Evolutionary conservation across 2,113 vertebrate genomes (phyloP), one percentile per base, ranked within the genome.

Genomic region (Equus przewalskii): DNA sequence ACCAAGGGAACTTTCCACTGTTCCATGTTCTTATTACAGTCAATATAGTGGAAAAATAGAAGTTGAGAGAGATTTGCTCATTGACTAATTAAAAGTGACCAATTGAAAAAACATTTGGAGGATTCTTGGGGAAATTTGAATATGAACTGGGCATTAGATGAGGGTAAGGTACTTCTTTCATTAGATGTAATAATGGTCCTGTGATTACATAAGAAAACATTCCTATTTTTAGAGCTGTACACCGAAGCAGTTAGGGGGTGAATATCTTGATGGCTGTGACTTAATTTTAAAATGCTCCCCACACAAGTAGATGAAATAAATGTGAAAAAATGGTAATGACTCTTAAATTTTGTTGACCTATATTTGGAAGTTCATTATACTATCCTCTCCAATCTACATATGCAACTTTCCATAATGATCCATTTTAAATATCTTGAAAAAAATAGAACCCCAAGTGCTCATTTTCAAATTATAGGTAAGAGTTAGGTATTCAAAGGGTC

Each of bases 51-150:
- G 41, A 64, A 75, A 89, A 86, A 70, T 2, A 95, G 33, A 91
- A 94, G 21, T 60, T 54, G 33, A 80, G 60, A 95, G 30, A 70
- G 60, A 91, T 93, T 95, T 93, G 26, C 8, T 96, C 51, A 70
- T 1, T 92, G n/a, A 60, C 41, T 94, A 85, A 94, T 83, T 96
- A 94, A 92, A 93, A 96, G 30, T 51, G 54, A 94, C 62, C 10
- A 79, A 60, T 1, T 33, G 21, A 73, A 56, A 64, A 83, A 80
- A 70, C 26, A 46, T 30, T 7, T 79, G 51, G 58, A 84, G 24
- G 44, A 80, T 65, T 91, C 36, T 62, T 72, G 14, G n/a, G 22
- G n/a, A 60, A 96, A 89, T 96, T 9, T 89, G 64, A 86, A 83
- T 72, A 83, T 64, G 22, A 82, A 92, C 30, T 83, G 16, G 72